A percentile compares a stretch with the other conserved stretches of the same genome.
Evolutionary conservation across 2,797 vertebrate genomes (phyloP).

Genomic region (Valencia hispanica): DNA sequence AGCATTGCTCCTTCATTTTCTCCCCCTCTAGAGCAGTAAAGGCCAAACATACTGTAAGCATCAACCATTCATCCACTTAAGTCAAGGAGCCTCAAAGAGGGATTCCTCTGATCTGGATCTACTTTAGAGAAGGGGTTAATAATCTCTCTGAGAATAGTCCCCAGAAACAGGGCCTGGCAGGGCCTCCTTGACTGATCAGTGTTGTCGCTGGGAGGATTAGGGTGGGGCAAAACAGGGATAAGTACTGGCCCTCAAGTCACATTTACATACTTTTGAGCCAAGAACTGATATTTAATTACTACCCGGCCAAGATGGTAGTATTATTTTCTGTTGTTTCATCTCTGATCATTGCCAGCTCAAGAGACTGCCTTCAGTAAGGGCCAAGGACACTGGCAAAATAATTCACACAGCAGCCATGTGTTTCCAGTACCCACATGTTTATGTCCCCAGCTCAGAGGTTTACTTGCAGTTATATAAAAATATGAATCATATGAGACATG

Average conservation of each 20-base stretch:
- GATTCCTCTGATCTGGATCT: constrained; percentile 59
- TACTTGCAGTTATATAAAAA: constrained; percentile 62
- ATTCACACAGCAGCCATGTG: constrained; percentile 37
- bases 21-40: constrained; percentile 5
- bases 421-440: constrained; percentile 55
- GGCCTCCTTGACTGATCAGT: constrained; percentile 54
- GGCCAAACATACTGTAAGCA: constrained; percentile 43
- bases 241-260: constrained; percentile 21
- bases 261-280: constrained; percentile 64
- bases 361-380: constrained; percentile 58
- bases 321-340: constrained; percentile 57
- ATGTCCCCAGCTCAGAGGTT: constrained; percentile 32
- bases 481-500: constrained; percentile 54
- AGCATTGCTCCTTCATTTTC: constrained; percentile 1
- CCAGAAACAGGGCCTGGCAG: constrained; percentile 52
- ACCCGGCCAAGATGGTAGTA: constrained; percentile 60
- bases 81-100: constrained; percentile 42
- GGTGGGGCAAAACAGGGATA: not conserved
- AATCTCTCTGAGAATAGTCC: constrained; percentile 61
- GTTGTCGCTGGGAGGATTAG: constrained; percentile 14
- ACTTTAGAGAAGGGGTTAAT: constrained; percentile 64
- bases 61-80: constrained; percentile 42
- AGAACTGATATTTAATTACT: constrained; percentile 77
- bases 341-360: constrained; percentile 60
- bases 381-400: constrained; percentile 58